Evolutionary conservation across 2,888 invertebrate species (phyloP).

Genomic region (Philereme vetulata): DNA sequence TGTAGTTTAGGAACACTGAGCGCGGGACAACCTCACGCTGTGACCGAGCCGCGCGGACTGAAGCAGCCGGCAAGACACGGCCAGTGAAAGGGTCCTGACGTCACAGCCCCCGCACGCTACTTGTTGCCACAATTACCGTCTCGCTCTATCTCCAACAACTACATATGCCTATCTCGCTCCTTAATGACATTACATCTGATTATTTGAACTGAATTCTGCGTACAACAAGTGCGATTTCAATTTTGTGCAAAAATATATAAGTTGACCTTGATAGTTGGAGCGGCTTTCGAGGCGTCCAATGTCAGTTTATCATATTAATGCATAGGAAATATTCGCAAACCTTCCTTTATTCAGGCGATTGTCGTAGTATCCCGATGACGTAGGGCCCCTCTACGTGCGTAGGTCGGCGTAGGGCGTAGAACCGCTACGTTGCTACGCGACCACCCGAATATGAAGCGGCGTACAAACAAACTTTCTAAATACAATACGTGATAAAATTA

Average conservation of each 20-base stretch:
- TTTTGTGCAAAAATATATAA: constrained; percentile 35
- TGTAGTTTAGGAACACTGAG: constrained; percentile 65
- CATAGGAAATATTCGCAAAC: not conserved
- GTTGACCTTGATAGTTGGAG: constrained; percentile 33
- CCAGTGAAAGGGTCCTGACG: constrained; percentile 84
- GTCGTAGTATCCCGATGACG: constrained; percentile 43
- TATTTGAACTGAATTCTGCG: constrained; percentile 51
- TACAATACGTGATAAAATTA: constrained; percentile 21
- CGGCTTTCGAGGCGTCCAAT: constrained; percentile 25
- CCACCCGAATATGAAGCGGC: constrained; percentile 42
- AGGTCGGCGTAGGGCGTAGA: constrained; percentile 41
- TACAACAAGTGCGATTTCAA: constrained; percentile 45
- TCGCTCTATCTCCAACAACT: constrained; percentile 45
- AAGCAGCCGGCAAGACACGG: constrained; percentile 53
- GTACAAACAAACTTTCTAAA: constrained; percentile 34
- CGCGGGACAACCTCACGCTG: constrained; percentile 76
- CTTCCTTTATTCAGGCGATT: constrained; percentile 7
- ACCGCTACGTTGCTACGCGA: constrained; percentile 39
- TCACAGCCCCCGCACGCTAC: constrained; percentile 72
- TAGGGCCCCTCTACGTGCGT: constrained; percentile 48
- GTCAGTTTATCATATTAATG: constrained; percentile 6
- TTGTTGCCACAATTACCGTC: constrained; percentile 73
- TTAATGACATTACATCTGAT: constrained; percentile 60
- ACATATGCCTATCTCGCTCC: constrained; percentile 64
- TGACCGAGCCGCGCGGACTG: constrained; percentile 83